Evolutionary conservation across 2,797 vertebrate species (phyloP).

Genomic region (Antennarius maculatus): DNA sequence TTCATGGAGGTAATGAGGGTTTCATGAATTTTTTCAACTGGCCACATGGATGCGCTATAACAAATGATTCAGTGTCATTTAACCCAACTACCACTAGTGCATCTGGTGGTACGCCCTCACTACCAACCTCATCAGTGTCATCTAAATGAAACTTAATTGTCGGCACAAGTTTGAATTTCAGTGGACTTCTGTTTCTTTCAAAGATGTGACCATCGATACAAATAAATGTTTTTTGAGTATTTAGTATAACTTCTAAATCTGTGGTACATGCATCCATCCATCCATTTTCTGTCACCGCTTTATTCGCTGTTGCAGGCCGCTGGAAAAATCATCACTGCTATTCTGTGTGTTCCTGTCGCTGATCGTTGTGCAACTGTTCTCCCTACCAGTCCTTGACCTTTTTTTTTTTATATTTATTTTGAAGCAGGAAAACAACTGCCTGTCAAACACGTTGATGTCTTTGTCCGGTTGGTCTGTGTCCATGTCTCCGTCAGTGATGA

Average conservation of each 20-base stretch:
- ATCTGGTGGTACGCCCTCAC: background rate
- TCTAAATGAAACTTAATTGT: background rate
- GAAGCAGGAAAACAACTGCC: background rate
- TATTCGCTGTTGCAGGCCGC: too few species aligned
- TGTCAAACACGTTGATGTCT: background rate
- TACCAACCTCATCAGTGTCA: background rate
- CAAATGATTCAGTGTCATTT: background rate
- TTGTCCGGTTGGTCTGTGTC: background rate
- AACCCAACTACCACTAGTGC: background rate
- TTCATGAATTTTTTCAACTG: background rate
- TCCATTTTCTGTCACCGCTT: too few species aligned
- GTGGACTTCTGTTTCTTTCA: too few species aligned
- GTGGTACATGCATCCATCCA: background rate
- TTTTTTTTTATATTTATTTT: background rate
- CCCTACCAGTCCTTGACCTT: background rate
- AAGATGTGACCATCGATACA: too few species aligned
- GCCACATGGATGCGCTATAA: slow-evolving; percentile 47
- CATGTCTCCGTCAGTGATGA: background rate
- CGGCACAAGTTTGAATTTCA: too few species aligned
- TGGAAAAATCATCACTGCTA: too few species aligned
- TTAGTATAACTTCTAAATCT: background rate
- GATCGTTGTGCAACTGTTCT: background rate
- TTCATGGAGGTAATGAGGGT: background rate
- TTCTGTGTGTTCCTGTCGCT: background rate
- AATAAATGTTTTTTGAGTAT: background rate